phyloP scores from a whole-genome alignment of 2,113 vertebrate genomes.

The Myanophis thanlyinensis region DNA sequence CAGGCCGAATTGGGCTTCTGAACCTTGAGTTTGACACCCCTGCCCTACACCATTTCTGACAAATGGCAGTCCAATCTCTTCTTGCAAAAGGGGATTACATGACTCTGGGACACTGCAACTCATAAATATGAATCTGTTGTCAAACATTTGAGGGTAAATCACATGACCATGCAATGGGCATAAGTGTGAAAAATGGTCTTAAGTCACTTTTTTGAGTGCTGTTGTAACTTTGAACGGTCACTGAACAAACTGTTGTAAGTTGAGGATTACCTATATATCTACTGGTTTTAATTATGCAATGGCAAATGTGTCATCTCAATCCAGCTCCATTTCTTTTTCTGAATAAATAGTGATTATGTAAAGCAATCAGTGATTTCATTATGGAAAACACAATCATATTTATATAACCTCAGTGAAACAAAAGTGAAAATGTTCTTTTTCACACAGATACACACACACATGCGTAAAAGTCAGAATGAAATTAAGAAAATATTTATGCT shows the following conservation, averaged over 20 bases:
- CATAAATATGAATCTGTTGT: not conserved
- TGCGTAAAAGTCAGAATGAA: too few relatives aligned
- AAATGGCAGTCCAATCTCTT: too few relatives aligned
- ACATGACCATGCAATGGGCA: not conserved
- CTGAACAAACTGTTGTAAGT: not conserved
- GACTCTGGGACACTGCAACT: not conserved
- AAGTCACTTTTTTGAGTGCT: not conserved
- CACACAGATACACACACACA: not conserved
- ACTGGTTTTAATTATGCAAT: not conserved
- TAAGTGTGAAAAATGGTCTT: not conserved
- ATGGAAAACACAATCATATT: not conserved
- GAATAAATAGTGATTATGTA: not conserved
- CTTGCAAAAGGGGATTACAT: not conserved
- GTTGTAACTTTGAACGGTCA: not conserved
- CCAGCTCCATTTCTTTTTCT: not conserved
- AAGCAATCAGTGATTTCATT: not conserved
- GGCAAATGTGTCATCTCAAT: not conserved
- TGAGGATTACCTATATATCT: not conserved
- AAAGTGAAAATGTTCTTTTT: not conserved
- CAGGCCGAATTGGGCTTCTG: too few relatives aligned
- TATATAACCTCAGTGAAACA: not conserved
- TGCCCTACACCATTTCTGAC: too few relatives aligned
- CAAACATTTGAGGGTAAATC: not conserved
- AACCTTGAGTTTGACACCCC: too few relatives aligned
- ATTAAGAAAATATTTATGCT: not conserved